phyloP scores from a whole-genome alignment of 2,888 invertebrate species.

The Nemoura dubitans region DNA sequence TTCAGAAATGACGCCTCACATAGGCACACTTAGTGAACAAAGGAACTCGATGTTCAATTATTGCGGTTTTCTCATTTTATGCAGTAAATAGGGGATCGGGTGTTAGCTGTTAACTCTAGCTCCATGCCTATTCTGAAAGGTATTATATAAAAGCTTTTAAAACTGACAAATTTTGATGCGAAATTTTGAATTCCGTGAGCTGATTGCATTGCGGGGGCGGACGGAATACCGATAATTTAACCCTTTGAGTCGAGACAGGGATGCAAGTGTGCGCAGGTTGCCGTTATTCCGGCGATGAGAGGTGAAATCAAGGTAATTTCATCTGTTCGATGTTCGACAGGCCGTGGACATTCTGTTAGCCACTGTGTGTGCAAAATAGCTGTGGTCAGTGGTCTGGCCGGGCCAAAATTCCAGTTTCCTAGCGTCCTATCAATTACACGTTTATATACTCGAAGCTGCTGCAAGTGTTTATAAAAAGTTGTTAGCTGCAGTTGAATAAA shows the following conservation, averaged over 20 bases:
- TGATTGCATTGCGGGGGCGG: neutral
- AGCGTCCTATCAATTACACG: slow-evolving; percentile 20
- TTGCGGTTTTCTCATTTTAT: neutral
- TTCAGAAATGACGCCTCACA: neutral
- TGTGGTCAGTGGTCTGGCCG: neutral
- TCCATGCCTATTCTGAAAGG: neutral
- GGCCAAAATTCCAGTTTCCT: neutral
- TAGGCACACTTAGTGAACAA: neutral
- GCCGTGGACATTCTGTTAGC: neutral
- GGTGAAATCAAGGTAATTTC: neutral
- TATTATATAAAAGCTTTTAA: neutral
- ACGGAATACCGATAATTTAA: neutral
- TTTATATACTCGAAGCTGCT: slow-evolving; percentile 27
- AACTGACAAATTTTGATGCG: neutral
- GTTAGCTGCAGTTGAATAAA: neutral
- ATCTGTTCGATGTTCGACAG: neutral
- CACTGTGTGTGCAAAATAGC: neutral
- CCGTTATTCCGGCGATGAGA: neutral
- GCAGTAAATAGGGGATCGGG: neutral
- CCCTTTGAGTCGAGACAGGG: neutral
- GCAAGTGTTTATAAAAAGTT: slow-evolving; percentile 19
- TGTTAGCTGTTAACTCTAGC: neutral
- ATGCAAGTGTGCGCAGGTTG: neutral
- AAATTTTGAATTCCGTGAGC: neutral
- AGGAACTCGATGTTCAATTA: neutral